These are phyloP conservation scores for Lasioglossum figueresi DNA, from an alignment of 2,888 invertebrate genomes.

Conservation along the genomic window DNA sequence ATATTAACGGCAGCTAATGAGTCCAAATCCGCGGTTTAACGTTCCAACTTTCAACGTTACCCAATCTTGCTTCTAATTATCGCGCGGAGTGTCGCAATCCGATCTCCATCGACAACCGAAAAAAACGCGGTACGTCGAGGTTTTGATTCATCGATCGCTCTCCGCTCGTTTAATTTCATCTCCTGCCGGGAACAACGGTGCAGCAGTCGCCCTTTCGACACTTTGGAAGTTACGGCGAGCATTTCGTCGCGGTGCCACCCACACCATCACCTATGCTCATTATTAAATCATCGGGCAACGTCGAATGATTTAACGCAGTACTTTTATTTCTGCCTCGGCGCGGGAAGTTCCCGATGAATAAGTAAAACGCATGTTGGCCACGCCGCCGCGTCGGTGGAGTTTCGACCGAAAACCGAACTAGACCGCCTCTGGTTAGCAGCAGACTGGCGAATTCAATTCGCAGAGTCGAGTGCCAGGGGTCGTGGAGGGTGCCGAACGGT, in stretches of 20 bases:
- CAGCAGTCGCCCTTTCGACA: conserved; percentile 7
- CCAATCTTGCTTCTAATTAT: conserved; percentile 23
- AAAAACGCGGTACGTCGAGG: neutral
- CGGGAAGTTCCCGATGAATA: conserved; percentile 50
- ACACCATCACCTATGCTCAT: conserved; percentile 1
- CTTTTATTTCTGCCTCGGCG: conserved; percentile 49
- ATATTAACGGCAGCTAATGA: conserved; percentile 34
- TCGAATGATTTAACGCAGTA: conserved; percentile 36
- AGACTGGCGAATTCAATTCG: conserved; percentile 62
- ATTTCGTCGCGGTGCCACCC: neutral
- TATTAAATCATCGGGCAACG: conserved; percentile 46
- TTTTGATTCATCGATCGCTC: neutral
- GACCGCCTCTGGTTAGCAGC: conserved; percentile 5
- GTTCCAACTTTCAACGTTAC: conserved; percentile 29
- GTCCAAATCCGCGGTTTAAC: conserved; percentile 30
- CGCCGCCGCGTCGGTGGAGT: neutral
- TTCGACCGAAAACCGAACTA: conserved; percentile 8
- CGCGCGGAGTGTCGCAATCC: conserved; percentile 27
- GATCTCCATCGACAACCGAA: conserved; percentile 15
- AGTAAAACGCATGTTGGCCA: conserved; percentile 39
- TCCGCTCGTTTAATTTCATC: neutral
- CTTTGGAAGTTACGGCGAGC: conserved; percentile 2
- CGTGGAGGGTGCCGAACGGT: conserved; percentile 58
- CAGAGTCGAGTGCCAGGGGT: conserved; percentile 43
- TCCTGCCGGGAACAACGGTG: neutral